phyloP scores from a whole-genome alignment of 2,113 vertebrate genomes.

The Gasterosteus nipponicus region DNA sequence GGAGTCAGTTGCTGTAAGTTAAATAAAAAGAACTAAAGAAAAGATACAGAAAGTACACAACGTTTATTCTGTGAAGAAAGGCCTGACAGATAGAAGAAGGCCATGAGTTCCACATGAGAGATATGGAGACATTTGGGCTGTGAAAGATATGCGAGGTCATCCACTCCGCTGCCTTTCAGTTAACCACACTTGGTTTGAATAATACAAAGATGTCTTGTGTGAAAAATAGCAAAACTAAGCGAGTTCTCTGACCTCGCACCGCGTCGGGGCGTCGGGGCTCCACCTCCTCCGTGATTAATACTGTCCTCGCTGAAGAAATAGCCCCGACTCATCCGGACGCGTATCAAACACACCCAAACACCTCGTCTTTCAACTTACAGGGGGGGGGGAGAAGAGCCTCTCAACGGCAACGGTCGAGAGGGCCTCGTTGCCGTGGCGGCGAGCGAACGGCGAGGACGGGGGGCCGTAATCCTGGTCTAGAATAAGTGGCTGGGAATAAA shows the following conservation, averaged over 20 bases:
- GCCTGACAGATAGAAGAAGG: background rate
- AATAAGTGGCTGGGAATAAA: no score
- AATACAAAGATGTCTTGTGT: background rate
- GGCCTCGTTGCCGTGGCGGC: no score
- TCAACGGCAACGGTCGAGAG: no score
- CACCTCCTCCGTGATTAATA: background rate
- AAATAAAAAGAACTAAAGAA: background rate
- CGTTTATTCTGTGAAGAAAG: background rate
- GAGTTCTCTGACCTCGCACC: background rate
- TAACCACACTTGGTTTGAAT: background rate
- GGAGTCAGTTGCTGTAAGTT: background rate
- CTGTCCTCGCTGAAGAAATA: background rate
- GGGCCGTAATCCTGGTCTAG: no score
- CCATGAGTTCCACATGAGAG: background rate
- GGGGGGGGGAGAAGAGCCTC: no score
- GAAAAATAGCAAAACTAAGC: background rate
- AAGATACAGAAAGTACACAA: background rate
- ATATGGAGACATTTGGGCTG: background rate
- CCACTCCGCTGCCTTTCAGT: background rate
- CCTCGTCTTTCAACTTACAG: background rate
- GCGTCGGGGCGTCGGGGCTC: background rate
- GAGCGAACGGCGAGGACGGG: no score
- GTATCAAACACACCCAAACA: background rate
- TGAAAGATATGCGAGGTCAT: constrained; percentile 11
- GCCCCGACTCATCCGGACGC: no score